Evolutionary conservation across 2,888 invertebrate genomes (phyloP).

Genomic region (Drosophila yooni): DNA sequence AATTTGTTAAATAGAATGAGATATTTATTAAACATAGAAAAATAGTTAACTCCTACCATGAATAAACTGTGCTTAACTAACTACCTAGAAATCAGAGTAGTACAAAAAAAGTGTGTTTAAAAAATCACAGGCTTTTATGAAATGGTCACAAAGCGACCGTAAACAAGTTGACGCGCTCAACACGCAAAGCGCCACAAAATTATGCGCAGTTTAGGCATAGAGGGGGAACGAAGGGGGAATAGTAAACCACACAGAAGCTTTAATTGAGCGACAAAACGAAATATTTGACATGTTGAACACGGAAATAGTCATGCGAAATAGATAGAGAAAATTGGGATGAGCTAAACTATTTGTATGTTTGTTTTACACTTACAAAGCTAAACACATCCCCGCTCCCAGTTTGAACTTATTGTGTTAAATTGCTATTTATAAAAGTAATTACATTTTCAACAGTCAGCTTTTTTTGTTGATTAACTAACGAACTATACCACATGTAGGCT

Average conservation of each 20-base stretch:
- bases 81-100: neutral
- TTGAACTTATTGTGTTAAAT: neutral
- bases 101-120: constrained; percentile 39
- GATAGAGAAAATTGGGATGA: neutral
- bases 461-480: neutral
- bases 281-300: constrained; percentile 38
- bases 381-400: neutral
- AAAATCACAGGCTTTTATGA: constrained; percentile 68
- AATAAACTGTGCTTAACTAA: neutral
- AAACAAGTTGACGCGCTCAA: constrained; percentile 74
- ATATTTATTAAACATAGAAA: neutral
- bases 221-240: neutral
- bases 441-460: neutral
- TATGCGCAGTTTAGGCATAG: constrained; percentile 31
- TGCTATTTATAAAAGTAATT: neutral
- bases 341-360: neutral
- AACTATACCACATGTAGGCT: neutral
- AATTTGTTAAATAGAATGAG: neutral
- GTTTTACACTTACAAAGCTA: neutral
- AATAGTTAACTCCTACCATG: constrained; percentile 1
- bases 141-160: constrained; percentile 76
- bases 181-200: constrained; percentile 68
- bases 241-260: constrained; percentile 19
- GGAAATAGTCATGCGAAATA: constrained; percentile 21
- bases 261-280: constrained; percentile 62